Evolutionary conservation across 2,113 vertebrate genomes (phyloP).

Genomic region (Sminthopsis crassicaudata): DNA sequence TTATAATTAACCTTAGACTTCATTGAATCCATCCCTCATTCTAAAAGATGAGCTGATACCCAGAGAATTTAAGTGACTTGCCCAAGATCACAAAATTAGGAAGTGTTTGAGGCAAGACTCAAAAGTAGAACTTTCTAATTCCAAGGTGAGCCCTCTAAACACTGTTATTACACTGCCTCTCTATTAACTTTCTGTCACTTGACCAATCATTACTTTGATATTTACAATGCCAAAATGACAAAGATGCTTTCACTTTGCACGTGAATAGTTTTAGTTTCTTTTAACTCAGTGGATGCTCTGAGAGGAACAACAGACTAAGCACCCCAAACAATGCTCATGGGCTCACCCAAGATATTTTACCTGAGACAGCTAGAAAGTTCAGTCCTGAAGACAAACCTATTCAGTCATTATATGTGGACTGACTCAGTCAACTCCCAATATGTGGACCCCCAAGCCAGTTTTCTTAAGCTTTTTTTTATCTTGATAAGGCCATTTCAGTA

Average conservation of each 20-base stretch:
- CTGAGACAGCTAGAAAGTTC: not conserved
- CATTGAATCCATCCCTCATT: not conserved
- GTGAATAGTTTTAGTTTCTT: not conserved
- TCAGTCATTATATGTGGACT: not conserved
- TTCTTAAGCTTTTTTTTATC: not conserved
- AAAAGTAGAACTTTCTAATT: not conserved
- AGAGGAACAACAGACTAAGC: no score
- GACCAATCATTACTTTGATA: not conserved
- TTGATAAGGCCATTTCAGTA: not conserved
- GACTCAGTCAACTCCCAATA: not conserved
- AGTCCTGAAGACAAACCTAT: not conserved
- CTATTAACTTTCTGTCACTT: not conserved
- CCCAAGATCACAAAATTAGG: not conserved
- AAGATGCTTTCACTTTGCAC: not conserved
- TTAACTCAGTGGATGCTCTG: not conserved
- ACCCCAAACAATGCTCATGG: fast-evolving
- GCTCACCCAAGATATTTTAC: not conserved
- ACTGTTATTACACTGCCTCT: not conserved
- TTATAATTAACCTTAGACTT: not conserved
- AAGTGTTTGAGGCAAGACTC: not conserved
- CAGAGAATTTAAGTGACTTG: not conserved
- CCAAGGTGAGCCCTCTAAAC: not conserved
- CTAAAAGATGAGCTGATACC: not conserved
- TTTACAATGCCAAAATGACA: not conserved
- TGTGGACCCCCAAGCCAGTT: not conserved